phyloP scores from a whole-genome alignment of 1,140 invertebrate species.

The Aphelenchoides besseyi region DNA sequence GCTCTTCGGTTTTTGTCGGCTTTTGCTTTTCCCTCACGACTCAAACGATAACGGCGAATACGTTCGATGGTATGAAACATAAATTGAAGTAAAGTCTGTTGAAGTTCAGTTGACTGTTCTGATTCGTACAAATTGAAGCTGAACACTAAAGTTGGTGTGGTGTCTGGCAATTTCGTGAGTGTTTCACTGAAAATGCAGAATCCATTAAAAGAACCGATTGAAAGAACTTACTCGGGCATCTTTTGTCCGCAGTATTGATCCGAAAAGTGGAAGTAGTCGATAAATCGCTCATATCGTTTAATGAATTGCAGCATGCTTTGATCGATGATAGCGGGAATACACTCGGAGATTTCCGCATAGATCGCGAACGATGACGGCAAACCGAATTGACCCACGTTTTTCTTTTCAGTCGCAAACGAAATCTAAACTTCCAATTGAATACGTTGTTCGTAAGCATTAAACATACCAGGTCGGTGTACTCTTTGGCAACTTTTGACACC shows the following conservation, averaged over 20 bases:
- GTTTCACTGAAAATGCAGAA: slow-evolving; percentile 24
- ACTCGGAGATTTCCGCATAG: slow-evolving; percentile 59
- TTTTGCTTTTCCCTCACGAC: slow-evolving; percentile 76
- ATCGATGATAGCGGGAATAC: slow-evolving; percentile 36
- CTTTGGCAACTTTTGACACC: slow-evolving; percentile 78
- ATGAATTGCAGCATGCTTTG: slow-evolving; percentile 70
- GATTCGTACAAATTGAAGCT: slow-evolving; percentile 69
- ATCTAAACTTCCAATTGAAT: slow-evolving; percentile 68
- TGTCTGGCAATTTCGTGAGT: slow-evolving; percentile 67
- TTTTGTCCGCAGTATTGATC: slow-evolving; percentile 83
- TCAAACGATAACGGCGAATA: slow-evolving; percentile 79
- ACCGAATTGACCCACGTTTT: slow-evolving; percentile 78
- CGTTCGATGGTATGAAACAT: slow-evolving; percentile 42
- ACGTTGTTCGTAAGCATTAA: slow-evolving; percentile 23
- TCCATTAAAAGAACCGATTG: not conserved
- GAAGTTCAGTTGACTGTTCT: slow-evolving; percentile 25
- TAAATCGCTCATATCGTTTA: slow-evolving; percentile 77
- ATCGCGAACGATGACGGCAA: slow-evolving; percentile 74
- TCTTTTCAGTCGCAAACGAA: slow-evolving; percentile 84
- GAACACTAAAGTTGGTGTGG: slow-evolving; percentile 72
- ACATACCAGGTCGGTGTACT: slow-evolving; percentile 85
- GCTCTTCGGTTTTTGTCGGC: slow-evolving; percentile 82
- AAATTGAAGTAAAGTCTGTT: slow-evolving; percentile 50
- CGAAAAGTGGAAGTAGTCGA: slow-evolving; percentile 95
- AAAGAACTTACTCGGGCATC: slow-evolving; percentile 75